A percentile compares a stretch with the other conserved stretches of the same genome.
phyloP scores from a whole-genome alignment of 2,888 invertebrate genomes.

The Sinopyrophorus schimmeli region DNA sequence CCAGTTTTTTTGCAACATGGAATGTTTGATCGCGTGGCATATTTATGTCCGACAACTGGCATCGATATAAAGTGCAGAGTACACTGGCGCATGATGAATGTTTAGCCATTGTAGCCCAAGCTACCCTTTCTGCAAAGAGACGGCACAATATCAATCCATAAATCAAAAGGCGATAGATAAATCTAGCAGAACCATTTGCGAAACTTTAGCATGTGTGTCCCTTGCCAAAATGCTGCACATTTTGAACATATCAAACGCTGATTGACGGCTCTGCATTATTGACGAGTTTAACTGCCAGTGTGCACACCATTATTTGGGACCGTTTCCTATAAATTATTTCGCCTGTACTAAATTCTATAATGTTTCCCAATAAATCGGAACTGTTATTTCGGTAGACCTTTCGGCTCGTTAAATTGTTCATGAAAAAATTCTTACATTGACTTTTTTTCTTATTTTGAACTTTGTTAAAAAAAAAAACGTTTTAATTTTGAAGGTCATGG shows the following conservation, averaged over 20 bases:
- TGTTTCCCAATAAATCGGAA: slow-evolving; percentile 11
- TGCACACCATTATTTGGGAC: slow-evolving; percentile 32
- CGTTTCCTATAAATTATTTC: slow-evolving; percentile 38
- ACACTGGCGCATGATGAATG: slow-evolving; percentile 48
- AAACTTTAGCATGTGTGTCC: slow-evolving; percentile 43
- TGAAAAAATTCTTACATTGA: no score
- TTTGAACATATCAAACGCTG: slow-evolving; percentile 36
- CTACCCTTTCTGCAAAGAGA: slow-evolving; percentile 51
- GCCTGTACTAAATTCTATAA: slow-evolving; percentile 19
- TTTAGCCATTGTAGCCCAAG: slow-evolving; percentile 48
- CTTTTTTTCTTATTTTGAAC: no score
- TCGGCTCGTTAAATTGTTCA: no score
- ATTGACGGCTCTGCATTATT: slow-evolving; percentile 40
- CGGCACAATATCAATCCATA: slow-evolving; percentile 55
- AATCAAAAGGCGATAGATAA: slow-evolving; percentile 55
- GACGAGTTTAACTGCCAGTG: slow-evolving; percentile 27
- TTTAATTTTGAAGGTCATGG: no score
- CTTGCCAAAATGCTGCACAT: slow-evolving; percentile 40
- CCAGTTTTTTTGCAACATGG: slow-evolving; percentile 47
- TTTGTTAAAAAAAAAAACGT: no score
- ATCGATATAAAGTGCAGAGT: slow-evolving; percentile 46
- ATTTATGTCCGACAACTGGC: slow-evolving; percentile 55
- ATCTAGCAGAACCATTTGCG: slow-evolving; percentile 48
- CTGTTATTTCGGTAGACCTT: no score
- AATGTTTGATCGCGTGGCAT: slow-evolving; percentile 50